A percentile compares a stretch with the other conserved stretches of the same genome.
Conservation (phyloP, 2,113 vertebrate genomes). For the Daphoenositta chrysoptera region DNA sequence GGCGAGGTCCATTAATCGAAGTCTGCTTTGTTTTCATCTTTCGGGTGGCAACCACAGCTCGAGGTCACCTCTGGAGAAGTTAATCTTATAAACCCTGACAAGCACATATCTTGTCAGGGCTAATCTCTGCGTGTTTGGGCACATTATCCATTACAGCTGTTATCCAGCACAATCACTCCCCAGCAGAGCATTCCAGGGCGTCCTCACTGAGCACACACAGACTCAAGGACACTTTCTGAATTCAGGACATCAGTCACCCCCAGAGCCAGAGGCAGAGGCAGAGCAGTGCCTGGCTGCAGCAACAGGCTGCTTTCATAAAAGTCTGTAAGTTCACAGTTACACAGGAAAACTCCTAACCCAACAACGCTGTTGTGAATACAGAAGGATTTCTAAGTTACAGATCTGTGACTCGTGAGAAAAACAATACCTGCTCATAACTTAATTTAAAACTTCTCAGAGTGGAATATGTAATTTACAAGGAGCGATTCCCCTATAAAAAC, state of each 20-base stretch:
- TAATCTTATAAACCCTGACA: neutral
- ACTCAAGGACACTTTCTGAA: rapidly evolving
- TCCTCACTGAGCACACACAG: rapidly evolving
- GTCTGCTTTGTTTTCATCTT: neutral
- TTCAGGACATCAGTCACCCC: neutral
- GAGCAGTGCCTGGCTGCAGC: neutral
- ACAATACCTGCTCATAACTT: neutral
- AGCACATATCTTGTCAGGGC: neutral
- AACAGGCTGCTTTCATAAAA: rapidly evolving
- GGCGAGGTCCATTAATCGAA: neutral
- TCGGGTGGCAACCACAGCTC: neutral
- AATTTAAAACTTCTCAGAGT: neutral
- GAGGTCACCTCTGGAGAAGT: neutral
- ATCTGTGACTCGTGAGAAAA: neutral
- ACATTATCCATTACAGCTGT: neutral
- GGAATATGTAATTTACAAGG: neutral
- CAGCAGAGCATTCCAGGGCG: neutral
- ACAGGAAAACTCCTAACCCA: neutral
- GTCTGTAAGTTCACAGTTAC: rapidly evolving
- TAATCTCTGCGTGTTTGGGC: neutral
- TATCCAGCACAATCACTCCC: neutral
- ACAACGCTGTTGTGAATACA: neutral
- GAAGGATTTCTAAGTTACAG: neutral
- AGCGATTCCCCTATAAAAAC: neutral
- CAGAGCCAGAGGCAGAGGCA: neutral